Conservation (phyloP, 2,888 invertebrate genomes). For the Drosophila melanosoma region DNA sequence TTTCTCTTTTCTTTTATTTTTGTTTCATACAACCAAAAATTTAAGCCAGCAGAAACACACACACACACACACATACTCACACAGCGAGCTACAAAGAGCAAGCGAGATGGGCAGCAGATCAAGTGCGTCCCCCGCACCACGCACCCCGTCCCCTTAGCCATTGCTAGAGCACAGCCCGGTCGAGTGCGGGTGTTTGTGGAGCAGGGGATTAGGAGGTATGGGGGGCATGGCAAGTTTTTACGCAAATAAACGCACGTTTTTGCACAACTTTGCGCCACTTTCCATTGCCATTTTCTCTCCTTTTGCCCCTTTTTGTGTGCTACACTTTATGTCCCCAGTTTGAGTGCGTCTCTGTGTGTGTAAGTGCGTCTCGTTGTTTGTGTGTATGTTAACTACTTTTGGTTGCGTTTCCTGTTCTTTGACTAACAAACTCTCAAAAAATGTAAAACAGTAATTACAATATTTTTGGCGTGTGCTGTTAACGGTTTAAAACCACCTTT, state of each 20-base stretch:
- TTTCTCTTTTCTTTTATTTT: conserved; percentile 19
- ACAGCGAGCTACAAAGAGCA: neutral
- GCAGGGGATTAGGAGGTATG: neutral
- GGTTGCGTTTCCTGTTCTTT: conserved; percentile 11
- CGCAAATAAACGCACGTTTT: conserved; percentile 78
- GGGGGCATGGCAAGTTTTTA: conserved; percentile 62
- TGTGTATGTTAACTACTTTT: conserved; percentile 27
- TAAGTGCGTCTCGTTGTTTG: conserved; percentile 17
- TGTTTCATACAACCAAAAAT: conserved; percentile 68
- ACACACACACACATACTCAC: conserved; percentile 5
- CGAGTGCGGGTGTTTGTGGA: conserved; percentile 14
- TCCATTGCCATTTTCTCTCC: conserved; percentile 47
- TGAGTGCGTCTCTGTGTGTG: neutral
- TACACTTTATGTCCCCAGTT: conserved; percentile 31
- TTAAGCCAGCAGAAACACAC: conserved; percentile 60
- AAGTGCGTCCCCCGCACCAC: conserved; percentile 22
- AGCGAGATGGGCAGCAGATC: conserved; percentile 21
- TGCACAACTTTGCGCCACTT: conserved; percentile 73
- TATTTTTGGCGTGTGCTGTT: conserved; percentile 56
- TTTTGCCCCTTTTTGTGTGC: conserved; percentile 48
- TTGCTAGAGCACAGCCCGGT: conserved; percentile 16
- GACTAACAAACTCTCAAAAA: conserved; percentile 53
- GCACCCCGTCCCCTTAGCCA: neutral
- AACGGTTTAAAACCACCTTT: conserved; percentile 31
- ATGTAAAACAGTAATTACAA: conserved; percentile 80